These are phyloP conservation scores for Phymastichus coffea DNA, from an alignment of 1,140 invertebrate genomes.

Conservation along the genomic window DNA sequence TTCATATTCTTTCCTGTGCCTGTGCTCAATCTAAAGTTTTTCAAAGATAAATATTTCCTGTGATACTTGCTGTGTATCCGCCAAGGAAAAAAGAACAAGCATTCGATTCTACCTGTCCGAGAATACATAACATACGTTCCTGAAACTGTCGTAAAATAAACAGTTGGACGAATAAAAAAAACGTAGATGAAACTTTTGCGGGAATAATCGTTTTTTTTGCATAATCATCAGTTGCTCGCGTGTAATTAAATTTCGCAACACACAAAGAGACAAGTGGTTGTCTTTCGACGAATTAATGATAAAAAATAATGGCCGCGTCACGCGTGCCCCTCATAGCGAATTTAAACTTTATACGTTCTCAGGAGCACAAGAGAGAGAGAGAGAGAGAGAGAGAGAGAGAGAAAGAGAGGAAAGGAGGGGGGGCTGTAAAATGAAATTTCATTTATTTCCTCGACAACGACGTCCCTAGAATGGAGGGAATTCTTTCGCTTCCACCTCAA, in stretches of 20 bases:
- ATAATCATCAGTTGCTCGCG: too few relatives aligned
- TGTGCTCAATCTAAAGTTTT: too few relatives aligned
- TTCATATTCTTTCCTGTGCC: too few relatives aligned
- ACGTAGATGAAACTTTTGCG: background rate
- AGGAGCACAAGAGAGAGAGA: too few relatives aligned
- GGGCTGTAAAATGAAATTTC: slow-evolving; percentile 21
- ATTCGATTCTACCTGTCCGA: too few relatives aligned
- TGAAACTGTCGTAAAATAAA: background rate
- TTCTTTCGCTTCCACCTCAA: slow-evolving; percentile 18
- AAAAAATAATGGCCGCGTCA: slow-evolving; percentile 22
- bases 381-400: too few relatives aligned
- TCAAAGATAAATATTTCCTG: too few relatives aligned
- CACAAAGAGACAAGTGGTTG: background rate
- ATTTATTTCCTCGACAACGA: slow-evolving; percentile 27
- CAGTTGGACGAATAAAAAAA: background rate
- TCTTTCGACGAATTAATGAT: slow-evolving; percentile 1
- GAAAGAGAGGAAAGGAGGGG: too few relatives aligned
- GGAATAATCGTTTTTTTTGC: background rate
- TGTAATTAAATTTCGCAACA: slow-evolving; percentile 13
- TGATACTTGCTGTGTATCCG: too few relatives aligned
- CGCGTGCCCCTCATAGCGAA: background rate
- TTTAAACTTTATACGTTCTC: slow-evolving; percentile 18
- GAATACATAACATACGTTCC: too few relatives aligned
- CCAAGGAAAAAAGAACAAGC: too few relatives aligned
- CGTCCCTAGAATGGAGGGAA: slow-evolving; percentile 1